Percentiles rank a stretch among this genome's conserved stretches.
Conservation (phyloP, 2,888 invertebrate genomes). For the Hypomecis punctinalis region DNA sequence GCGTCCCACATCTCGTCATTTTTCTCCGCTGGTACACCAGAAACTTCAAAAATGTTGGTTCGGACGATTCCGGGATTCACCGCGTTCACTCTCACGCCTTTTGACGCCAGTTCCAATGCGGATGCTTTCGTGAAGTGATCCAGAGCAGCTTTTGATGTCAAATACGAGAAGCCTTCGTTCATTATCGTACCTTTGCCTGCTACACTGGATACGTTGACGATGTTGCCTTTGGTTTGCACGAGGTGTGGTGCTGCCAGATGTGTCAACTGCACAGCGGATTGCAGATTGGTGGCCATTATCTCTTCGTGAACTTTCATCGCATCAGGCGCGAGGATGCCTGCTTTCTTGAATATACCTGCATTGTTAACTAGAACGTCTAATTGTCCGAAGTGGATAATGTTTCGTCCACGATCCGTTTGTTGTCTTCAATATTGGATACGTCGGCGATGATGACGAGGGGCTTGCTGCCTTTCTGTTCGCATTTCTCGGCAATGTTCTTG, state of each 20-base stretch:
- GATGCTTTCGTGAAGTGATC: conserved; percentile 48
- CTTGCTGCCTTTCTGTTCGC: conserved; percentile 15
- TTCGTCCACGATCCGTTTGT: conserved; percentile 17
- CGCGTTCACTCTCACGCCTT: conserved; percentile 87
- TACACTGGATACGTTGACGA: conserved; percentile 87
- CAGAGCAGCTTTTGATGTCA: conserved; percentile 47
- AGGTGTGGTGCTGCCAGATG: conserved; percentile 45
- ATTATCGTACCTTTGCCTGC: conserved; percentile 13
- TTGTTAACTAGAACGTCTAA: conserved; percentile 42
- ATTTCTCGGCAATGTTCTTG: conserved; percentile 14
- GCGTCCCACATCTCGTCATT: neutral
- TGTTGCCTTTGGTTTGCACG: conserved; percentile 77
- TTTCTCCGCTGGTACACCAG: neutral
- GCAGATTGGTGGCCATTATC: conserved; percentile 38
- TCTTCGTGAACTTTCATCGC: conserved; percentile 33
- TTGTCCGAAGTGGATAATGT: conserved; percentile 24
- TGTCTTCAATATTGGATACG: conserved; percentile 9
- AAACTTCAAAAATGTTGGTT: conserved; percentile 13
- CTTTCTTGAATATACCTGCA: conserved; percentile 29
- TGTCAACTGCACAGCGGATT: conserved; percentile 36
- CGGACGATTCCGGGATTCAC: conserved; percentile 45
- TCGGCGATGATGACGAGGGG: conserved; percentile 17
- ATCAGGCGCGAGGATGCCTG: conserved; percentile 19
- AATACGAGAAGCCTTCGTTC: conserved; percentile 31
- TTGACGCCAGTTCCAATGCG: conserved; percentile 87